Evolutionary conservation across 2,888 invertebrate genomes (phyloP).

Genomic region (Laspeyria flexula): DNA sequence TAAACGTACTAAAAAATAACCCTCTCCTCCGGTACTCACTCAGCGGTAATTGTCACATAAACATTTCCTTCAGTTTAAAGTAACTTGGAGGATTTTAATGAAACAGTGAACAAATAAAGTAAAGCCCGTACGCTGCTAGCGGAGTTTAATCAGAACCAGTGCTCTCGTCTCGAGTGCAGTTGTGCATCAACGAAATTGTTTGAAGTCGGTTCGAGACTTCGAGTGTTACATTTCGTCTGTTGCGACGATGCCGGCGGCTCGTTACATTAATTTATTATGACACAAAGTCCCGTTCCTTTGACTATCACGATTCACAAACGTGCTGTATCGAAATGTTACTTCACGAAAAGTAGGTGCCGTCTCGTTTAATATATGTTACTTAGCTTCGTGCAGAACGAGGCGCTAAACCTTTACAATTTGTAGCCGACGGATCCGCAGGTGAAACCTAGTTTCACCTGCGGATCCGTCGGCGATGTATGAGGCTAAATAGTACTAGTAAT

Average conservation of each 20-base stretch:
- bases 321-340: conserved; percentile 17
- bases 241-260: conserved; percentile 17
- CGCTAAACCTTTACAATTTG: too few species aligned
- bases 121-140: conserved; percentile 45
- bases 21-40: conserved; percentile 1
- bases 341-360: conserved; percentile 1
- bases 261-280: conserved; percentile 35
- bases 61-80: conserved; percentile 31
- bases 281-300: conserved; percentile 16
- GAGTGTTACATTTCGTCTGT: conserved; percentile 46
- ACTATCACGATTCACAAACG: conserved; percentile 28
- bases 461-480: too few species aligned
- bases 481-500: too few species aligned
- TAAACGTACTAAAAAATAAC: too few species aligned
- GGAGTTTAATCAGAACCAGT: conserved; percentile 73
- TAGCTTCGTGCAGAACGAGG: too few species aligned
- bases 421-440: too few species aligned
- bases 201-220: conserved; percentile 61
- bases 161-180: conserved; percentile 63
- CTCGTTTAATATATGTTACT: background rate
- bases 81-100: conserved; percentile 44
- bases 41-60: conserved; percentile 7
- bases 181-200: conserved; percentile 67
- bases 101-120: conserved; percentile 59
- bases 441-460: too few species aligned